Evolutionary conservation across 1,140 invertebrate genomes (phyloP), one percentile per base, ranked within the genome.

Genomic region (Stegodyphus dumicola): DNA sequence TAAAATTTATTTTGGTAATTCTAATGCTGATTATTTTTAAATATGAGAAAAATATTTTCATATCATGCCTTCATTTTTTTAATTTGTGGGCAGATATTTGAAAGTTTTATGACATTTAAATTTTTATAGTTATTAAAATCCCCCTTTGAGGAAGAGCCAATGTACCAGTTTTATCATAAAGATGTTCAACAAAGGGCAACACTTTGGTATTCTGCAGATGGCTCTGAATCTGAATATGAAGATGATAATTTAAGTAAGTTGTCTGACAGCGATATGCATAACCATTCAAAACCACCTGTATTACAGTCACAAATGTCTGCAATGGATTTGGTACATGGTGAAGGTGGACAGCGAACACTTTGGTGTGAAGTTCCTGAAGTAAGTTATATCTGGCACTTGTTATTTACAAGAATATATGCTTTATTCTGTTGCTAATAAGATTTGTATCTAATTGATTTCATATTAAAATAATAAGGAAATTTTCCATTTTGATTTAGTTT

Each of bases 351-450:
- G 66, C 92, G 96, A 88, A 96, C 96, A 1, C 92, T 99, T 0
- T 99, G 97, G 97, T 97, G 96, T 91, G 95, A 99, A 91, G 94
- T 98, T 79, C 95, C 96, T 0, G 96, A 97, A 92, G 96, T 98
- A 87, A 81, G 18, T 56, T 48, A 2, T 48, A 49, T 48, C 70
- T 33, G 3, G 33, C 33, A 1, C 33, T 33, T 33, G 33, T 33
- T 33, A 33, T 33, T 33, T 33, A 33, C 33, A 33, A 33, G 33
- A 33, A 33, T 3, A 33, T 33, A 33, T 33, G 33, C 33, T 33
- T 33, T 33, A 1, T 33, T 33, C 33, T 33, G 33, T 33, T 33
- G 33, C 33, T 33, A 33, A 33, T 33, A 33, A 33, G 33, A 33
- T 33, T 33, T 33, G 1, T 33, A 33, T 33, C 33, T 33, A 33